These are phyloP conservation scores for Irena cyanogastra DNA, from an alignment of 2,113 vertebrate genomes.

Conservation along the genomic window DNA sequence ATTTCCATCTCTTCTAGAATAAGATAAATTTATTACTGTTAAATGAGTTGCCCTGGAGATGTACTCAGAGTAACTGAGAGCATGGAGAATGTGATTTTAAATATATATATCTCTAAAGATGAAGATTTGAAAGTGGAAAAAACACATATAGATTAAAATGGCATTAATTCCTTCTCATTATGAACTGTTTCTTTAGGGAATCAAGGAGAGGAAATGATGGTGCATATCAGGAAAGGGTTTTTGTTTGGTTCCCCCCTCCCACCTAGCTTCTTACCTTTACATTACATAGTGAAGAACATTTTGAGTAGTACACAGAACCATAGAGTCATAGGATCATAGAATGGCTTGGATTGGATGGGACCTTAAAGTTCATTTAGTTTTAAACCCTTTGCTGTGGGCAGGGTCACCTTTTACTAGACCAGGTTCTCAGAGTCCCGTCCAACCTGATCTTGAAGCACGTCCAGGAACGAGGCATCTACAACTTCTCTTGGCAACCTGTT, in stretches of 20 bases:
- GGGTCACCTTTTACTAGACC: neutral
- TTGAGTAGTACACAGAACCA: neutral
- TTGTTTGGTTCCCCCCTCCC: rapidly evolving
- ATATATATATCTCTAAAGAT: neutral
- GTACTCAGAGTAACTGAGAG: neutral
- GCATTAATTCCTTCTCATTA: neutral
- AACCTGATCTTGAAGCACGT: neutral
- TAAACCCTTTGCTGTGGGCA: neutral
- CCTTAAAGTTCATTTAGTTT: neutral
- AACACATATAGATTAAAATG: neutral
- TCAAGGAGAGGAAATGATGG: neutral
- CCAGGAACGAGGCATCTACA: neutral
- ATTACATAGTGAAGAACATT: neutral
- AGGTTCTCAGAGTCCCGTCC: neutral
- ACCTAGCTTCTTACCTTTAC: neutral
- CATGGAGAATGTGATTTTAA: neutral
- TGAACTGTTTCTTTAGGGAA: neutral
- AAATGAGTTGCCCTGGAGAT: neutral
- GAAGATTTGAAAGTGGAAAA: neutral
- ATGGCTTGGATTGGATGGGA: neutral
- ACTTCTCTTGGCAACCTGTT: neutral
- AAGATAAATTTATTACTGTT: neutral
- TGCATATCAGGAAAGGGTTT: neutral
- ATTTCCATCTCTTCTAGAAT: neutral
- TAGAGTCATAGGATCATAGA: neutral